Percentiles rank a stretch among this genome's conserved stretches.
phyloP scores from a whole-genome alignment of 2,113 vertebrate genomes.

The Paramisgurnus dabryanus region DNA sequence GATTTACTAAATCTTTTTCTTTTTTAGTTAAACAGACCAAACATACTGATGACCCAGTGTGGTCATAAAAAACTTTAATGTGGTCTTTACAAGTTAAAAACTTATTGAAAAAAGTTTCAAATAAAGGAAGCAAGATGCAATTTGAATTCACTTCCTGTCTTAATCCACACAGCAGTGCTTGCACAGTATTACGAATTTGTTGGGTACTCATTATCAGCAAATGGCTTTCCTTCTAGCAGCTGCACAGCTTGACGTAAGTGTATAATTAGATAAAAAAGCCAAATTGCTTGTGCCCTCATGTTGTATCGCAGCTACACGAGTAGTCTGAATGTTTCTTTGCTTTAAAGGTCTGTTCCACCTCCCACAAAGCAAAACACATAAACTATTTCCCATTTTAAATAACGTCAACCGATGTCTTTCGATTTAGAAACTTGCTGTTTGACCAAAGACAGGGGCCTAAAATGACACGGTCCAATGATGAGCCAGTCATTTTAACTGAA shows the following conservation, averaged over 20 bases:
- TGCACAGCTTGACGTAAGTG: slow-evolving; percentile 55
- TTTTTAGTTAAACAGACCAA: too few relatives aligned
- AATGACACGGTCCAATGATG: slow-evolving; percentile 32
- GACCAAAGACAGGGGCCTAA: not conserved
- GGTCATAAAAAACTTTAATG: not conserved
- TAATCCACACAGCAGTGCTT: slow-evolving; percentile 36
- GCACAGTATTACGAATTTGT: slow-evolving; percentile 46
- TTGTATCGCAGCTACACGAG: slow-evolving; percentile 44
- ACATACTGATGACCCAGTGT: too few relatives aligned
- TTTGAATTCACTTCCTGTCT: slow-evolving; percentile 42
- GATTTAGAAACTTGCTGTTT: slow-evolving; percentile 31
- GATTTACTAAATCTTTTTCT: too few relatives aligned
- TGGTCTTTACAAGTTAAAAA: slow-evolving; percentile 7
- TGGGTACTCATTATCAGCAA: slow-evolving; percentile 61
- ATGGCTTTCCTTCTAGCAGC: slow-evolving; percentile 52
- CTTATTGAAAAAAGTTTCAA: slow-evolving; percentile 57
- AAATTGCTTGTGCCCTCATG: slow-evolving; percentile 52
- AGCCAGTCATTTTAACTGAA: slow-evolving; percentile 25
- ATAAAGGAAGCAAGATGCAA: slow-evolving; percentile 43
- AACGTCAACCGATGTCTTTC: slow-evolving; percentile 7
- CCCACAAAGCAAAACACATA: slow-evolving; percentile 19
- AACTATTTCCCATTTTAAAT: slow-evolving; percentile 15
- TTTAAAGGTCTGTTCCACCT: slow-evolving; percentile 34
- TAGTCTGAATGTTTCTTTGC: slow-evolving; percentile 46
- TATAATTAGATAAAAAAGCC: slow-evolving; percentile 59